Percentiles rank a stretch among this genome's conserved stretches.
phyloP scores from a whole-genome alignment of 2,113 vertebrate species.

The Macrotus californicus region DNA sequence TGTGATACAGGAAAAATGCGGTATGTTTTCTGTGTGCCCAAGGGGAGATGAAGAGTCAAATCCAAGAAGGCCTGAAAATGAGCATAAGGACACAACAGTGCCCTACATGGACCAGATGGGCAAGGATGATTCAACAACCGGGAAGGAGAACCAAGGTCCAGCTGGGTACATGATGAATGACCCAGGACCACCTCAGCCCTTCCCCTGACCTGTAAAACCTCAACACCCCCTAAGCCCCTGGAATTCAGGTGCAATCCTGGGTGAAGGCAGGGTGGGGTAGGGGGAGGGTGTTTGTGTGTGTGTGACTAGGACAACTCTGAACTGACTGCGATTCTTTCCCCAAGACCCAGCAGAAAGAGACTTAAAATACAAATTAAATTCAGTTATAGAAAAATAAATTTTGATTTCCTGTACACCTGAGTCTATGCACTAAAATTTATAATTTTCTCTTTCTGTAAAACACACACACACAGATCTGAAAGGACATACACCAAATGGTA shows the following conservation, averaged over 20 bases:
- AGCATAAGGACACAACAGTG: neutral
- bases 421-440: neutral
- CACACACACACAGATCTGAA: neutral
- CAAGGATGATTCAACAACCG: neutral
- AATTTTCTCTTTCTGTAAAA: neutral
- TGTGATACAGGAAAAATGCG: neutral
- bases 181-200: neutral
- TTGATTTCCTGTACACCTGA: neutral
- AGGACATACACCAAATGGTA: neutral
- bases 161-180: neutral
- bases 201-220: neutral
- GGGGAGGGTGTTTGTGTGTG: neutral
- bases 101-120: neutral
- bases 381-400: neutral
- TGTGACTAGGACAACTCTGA: neutral
- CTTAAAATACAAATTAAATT: neutral
- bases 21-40: neutral
- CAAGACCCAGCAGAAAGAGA: neutral
- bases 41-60: neutral
- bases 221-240: neutral
- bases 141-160: neutral
- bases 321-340: neutral
- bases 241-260: neutral
- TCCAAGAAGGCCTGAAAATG: neutral
- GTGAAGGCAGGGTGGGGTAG: neutral